Base-by-base conservation (phyloP, 2,888 invertebrate genomes). In the Ypsolopha scabrella region DNA sequence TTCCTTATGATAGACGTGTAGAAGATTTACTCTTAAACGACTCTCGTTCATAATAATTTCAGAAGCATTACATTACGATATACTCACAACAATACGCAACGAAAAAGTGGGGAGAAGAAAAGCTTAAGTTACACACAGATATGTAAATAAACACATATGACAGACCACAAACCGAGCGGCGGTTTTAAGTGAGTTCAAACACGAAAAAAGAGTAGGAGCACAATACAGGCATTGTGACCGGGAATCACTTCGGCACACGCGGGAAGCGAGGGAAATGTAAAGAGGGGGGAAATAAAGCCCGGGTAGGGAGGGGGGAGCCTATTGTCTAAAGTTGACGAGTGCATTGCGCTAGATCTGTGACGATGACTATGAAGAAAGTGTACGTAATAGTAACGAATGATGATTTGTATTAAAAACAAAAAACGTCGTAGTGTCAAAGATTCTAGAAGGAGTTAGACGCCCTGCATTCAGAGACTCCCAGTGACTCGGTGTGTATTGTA, bases 111-210 rank as follows among this genome's bases (percentile, higher is more conserved):
- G 45, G 41, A 13, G 41, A 41, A 41, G 45, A 45, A 34, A 45
- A 34, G 34, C 10, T 24, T 10, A 10, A 33, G 9, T 14, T 13
- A 43, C 11, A 47, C 37, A 14, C 13, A 33, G 10, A 36, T 35
- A 50, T 13, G 36, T 14, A 50, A 65, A 67, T 66, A 69, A 71
- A 74, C 65, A 73, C 67, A 67, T 70, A 68, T 65, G 67, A 63
- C 68, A 33, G 63, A 69, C 71, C 68, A 63, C 70, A 64, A 68
- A 67, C 67, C 68, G 65, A 8, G 14, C 41, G 35, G 41, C 60
- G 68, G 70, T 75, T 50, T 76, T 76, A 78, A 82, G 80, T 79
- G 73, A 80, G 72, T 76, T 75, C 75, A 82, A 81, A 82, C 76
- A 82, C 63, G 72, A 73, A 80, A 76, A 77, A 76, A 51, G 37